Conservation (phyloP, 1,140 invertebrate genomes). For the Polyergus mexicanus region DNA sequence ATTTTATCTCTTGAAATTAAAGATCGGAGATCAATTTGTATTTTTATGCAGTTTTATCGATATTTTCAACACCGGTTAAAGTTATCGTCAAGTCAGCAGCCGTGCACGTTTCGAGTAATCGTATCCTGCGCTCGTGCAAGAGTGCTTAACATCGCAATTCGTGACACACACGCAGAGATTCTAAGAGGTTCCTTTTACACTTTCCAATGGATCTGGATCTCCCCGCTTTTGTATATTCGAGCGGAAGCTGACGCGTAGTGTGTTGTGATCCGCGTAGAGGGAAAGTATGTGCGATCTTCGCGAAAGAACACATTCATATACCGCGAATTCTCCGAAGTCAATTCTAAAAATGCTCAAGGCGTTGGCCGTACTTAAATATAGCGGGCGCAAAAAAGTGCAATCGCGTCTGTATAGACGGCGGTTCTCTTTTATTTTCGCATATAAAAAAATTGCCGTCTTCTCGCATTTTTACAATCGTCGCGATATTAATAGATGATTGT, state of each 20-base stretch:
- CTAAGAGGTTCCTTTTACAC: slow-evolving; percentile 1
- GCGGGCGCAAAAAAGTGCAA: slow-evolving; percentile 79
- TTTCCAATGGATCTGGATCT: neutral
- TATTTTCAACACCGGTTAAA: slow-evolving; percentile 20
- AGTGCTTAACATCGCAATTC: neutral
- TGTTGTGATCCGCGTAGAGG: neutral
- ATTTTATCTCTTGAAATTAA: neutral
- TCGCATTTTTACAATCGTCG: neutral
- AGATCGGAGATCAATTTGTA: neutral
- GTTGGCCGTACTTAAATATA: slow-evolving; percentile 84
- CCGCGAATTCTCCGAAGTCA: slow-evolving; percentile 75
- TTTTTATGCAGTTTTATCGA: neutral
- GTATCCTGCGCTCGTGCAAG: slow-evolving; percentile 9
- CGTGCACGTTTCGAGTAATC: neutral
- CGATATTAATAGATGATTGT: neutral
- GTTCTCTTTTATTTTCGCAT: slow-evolving; percentile 39
- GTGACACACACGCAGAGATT: neutral
- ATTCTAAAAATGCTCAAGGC: slow-evolving; percentile 83
- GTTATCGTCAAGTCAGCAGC: slow-evolving; percentile 24
- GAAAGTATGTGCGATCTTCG: slow-evolving; percentile 8
- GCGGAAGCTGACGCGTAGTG: too few species aligned
- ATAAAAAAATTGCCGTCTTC: neutral
- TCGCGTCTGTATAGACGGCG: slow-evolving; percentile 66
- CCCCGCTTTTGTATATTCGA: too few species aligned
- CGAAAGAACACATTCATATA: slow-evolving; percentile 32